Evolutionary conservation across 2,888 invertebrate genomes (phyloP).

Genomic region (Hypselothyrea guttata): DNA sequence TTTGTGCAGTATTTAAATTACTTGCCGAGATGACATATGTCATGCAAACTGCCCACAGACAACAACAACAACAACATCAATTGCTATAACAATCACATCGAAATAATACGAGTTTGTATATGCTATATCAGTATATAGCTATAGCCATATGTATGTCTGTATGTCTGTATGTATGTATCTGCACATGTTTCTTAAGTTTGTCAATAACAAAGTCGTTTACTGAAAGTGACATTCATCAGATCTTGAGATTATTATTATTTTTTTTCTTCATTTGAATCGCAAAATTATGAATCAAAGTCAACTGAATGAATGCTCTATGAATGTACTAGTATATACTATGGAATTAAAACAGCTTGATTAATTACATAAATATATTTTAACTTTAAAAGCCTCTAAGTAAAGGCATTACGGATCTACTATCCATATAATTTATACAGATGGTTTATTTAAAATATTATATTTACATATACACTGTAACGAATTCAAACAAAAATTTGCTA

Average conservation of each 20-base stretch:
- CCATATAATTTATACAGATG: too few relatives aligned
- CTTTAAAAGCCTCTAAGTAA: too few relatives aligned
- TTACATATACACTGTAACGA: too few relatives aligned
- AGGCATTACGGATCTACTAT: too few relatives aligned
- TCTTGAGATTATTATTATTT: conserved; percentile 9
- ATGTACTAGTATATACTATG: too few relatives aligned
- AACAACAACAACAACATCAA: conserved; percentile 28
- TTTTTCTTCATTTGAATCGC: neutral
- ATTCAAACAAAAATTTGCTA: too few relatives aligned
- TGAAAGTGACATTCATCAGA: conserved; percentile 41
- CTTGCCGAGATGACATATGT: conserved; percentile 55
- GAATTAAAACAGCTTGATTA: too few relatives aligned
- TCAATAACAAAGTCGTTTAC: conserved; percentile 43
- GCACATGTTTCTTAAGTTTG: conserved; percentile 12
- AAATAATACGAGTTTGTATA: conserved; percentile 32
- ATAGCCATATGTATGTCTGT: neutral
- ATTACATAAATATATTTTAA: too few relatives aligned
- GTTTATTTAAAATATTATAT: too few relatives aligned
- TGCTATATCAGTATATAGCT: neutral
- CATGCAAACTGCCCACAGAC: conserved; percentile 53
- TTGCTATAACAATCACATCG: conserved; percentile 34
- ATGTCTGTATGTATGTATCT: neutral
- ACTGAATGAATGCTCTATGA: neutral
- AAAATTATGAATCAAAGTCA: neutral
- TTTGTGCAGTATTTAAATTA: conserved; percentile 56